Evolutionary conservation across 2,797 vertebrate species (phyloP), one percentile per base, ranked within the genome.

Genomic region (Leptoclinus maculatus): DNA sequence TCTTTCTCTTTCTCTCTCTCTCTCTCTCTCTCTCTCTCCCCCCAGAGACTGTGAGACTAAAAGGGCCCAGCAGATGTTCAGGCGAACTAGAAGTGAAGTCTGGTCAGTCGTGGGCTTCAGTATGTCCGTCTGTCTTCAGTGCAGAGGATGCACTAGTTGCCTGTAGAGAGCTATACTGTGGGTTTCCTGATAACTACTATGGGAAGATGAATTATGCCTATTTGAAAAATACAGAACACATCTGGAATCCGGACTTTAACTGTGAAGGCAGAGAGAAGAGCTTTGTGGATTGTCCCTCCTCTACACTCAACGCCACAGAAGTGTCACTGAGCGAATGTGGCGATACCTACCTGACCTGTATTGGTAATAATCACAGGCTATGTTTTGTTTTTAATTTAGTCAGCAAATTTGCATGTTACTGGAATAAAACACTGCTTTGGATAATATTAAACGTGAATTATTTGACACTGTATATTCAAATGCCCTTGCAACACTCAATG

Each of bases 141-240:
- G 1, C 9, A 23, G 7, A 47, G 32, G 38, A 59, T 7, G 70
- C 66, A 9, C 12, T 56, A 1, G 80, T 77, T 1, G 41, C 64
- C 17, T 85, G 83, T 43, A 36, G 65, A 66, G 80, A 79, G 1
- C 49, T 77, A 7, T 34, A 7, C 8, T 85, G 83, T 72, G 81
- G 81, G 27, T 34, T 80, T 71, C 53, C 39, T 19, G 0, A 29
- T 12, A 0, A 8, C 0, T 16, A 38, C 12, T 6, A 38, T 36
- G 32, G 57, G 36, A 21, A 0, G 3, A 6, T 3, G 45, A 39
- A 39, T 39, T 3, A 39, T 39, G 1, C 5, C 16, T 0, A 32
- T 45, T 27, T 11, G 5, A 4, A 27, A 54, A 19, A 53, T 14
- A 3, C 21, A 45, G 41, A 39, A 69, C 3, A 2, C 9, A 13